These are phyloP conservation scores for Parochlus steinenii DNA, from an alignment of 2,888 invertebrate genomes.

Conservation along the genomic window DNA sequence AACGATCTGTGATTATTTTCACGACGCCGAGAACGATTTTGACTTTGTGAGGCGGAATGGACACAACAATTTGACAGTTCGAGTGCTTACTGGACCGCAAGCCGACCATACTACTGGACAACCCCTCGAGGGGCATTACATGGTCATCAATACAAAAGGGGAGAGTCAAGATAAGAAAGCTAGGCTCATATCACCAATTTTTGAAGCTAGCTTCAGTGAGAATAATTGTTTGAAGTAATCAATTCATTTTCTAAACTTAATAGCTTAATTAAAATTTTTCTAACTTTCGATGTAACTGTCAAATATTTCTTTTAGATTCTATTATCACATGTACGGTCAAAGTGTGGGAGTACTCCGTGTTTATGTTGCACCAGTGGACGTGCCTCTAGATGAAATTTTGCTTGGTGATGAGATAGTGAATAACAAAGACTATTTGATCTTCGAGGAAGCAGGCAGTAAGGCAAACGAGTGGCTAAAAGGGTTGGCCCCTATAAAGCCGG, in stretches of 20 bases:
- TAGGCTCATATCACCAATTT: conserved; percentile 56
- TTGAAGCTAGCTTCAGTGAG: conserved; percentile 31
- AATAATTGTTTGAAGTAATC: no score
- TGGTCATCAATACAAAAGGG: conserved; percentile 65
- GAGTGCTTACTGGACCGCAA: conserved; percentile 45
- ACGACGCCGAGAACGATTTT: conserved; percentile 51
- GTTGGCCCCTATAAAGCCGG: conserved; percentile 12
- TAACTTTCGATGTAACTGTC: no score
- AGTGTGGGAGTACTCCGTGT: conserved; percentile 38
- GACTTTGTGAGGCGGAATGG: conserved; percentile 54
- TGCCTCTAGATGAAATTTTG: conserved; percentile 17
- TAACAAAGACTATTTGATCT: conserved; percentile 10
- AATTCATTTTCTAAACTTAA: no score
- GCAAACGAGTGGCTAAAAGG: conserved; percentile 6
- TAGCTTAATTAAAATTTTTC: no score
- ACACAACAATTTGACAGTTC: conserved; percentile 16
- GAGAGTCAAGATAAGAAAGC: conserved; percentile 46
- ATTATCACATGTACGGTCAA: conserved; percentile 65
- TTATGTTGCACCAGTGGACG: conserved; percentile 32
- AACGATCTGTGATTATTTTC: conserved; percentile 62
- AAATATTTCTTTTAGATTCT: conserved; percentile 47
- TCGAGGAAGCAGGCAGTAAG: conserved; percentile 8
- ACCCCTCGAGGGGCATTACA: conserved; percentile 49
- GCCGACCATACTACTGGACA: conserved; percentile 56
- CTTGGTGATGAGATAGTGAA: conserved; percentile 15